phyloP scores from a whole-genome alignment of 2,113 vertebrate genomes.

The Helogale parvula region DNA sequence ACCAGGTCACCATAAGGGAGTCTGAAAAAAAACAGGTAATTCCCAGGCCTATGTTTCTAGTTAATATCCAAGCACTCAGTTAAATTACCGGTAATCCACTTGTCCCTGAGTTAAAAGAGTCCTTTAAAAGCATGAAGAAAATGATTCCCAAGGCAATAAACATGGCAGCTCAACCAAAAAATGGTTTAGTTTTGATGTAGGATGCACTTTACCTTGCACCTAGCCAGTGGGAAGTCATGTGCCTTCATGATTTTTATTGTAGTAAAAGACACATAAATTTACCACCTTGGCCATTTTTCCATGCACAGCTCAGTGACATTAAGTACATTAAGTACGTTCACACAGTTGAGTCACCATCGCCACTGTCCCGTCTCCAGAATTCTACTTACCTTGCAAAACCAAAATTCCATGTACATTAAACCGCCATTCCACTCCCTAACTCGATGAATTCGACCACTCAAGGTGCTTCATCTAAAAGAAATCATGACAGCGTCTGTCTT shows the following conservation, averaged over 20 bases:
- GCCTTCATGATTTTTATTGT: not conserved
- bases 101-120: not conserved
- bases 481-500: not conserved
- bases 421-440: not conserved
- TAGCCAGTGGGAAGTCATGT: not conserved
- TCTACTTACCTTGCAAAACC: not conserved
- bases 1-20: not conserved
- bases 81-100: not conserved
- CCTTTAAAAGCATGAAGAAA: not conserved
- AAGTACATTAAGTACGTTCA: no score
- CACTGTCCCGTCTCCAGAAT: not conserved
- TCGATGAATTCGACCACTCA: not conserved
- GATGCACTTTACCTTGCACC: not conserved
- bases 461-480: not conserved
- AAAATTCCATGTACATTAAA: not conserved
- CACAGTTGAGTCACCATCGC: accelerated
- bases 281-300: not conserved
- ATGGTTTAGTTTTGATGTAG: not conserved
- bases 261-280: not conserved
- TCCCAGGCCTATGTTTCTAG: not conserved
- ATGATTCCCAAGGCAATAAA: not conserved
- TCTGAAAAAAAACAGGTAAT: not conserved
- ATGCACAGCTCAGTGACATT: accelerated
- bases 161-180: not conserved
- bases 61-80: not conserved